Percentiles rank a stretch among this genome's conserved stretches.
Conservation (phyloP, 2,888 invertebrate genomes). For the Yponomeuta malinellus region DNA sequence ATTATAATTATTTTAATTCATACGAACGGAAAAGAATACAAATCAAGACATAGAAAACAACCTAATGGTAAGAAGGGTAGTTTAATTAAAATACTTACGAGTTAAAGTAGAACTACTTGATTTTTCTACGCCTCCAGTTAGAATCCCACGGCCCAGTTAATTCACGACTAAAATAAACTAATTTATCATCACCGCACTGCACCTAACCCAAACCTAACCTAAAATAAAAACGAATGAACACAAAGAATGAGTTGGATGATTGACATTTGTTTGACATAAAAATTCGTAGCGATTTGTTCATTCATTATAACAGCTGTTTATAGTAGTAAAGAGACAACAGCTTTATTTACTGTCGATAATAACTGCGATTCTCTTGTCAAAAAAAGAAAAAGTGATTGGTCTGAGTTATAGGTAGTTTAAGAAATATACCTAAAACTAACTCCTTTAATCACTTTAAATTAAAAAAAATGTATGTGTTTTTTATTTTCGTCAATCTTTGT, state of each 20-base stretch:
- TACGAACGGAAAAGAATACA: too few species aligned
- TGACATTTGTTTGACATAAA: neutral
- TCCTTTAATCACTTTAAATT: too few species aligned
- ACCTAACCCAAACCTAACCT: neutral
- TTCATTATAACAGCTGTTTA: neutral
- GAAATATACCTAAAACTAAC: too few species aligned
- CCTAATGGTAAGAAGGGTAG: neutral
- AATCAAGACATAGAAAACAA: neutral
- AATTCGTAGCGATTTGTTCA: neutral
- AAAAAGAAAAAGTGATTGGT: too few species aligned
- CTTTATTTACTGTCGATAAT: too few species aligned
- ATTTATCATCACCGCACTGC: neutral
- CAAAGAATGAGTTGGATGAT: neutral
- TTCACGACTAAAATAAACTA: neutral
- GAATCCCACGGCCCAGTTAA: neutral
- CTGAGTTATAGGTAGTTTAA: too few species aligned
- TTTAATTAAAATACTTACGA: neutral
- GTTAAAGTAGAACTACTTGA: neutral
- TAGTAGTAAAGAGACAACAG: neutral
- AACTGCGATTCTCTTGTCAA: too few species aligned
- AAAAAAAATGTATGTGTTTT: too few species aligned
- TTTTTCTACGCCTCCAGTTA: neutral
- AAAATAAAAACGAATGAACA: neutral
- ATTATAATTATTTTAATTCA: too few species aligned
- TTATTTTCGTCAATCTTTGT: too few species aligned